These are phyloP conservation scores for Otolemur garnettii DNA, from an alignment of 2,113 vertebrate genomes.

Conservation along the genomic window DNA sequence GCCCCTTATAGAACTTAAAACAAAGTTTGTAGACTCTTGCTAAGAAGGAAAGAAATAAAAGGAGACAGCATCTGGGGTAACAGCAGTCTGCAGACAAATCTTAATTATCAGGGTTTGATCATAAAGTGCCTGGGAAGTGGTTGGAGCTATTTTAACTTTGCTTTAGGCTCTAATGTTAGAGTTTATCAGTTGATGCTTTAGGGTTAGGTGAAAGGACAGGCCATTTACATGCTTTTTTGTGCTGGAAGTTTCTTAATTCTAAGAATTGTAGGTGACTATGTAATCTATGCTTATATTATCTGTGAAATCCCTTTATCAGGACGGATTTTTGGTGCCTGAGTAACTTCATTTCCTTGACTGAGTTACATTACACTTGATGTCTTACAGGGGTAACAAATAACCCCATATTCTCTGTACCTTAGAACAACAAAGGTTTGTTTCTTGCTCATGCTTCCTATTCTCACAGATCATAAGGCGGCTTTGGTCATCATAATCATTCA, in stretches of 20 bases:
- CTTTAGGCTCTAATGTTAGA: slow-evolving; percentile 12
- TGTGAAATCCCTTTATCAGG: background rate
- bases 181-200: slow-evolving; percentile 48
- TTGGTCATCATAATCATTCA: background rate
- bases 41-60: slow-evolving; percentile 61
- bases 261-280: slow-evolving; percentile 18
- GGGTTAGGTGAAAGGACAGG: background rate
- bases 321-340: background rate
- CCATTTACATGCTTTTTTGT: background rate
- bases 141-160: background rate
- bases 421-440: background rate
- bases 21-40: slow-evolving; percentile 46
- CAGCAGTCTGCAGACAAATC: slow-evolving; percentile 2
- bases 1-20: slow-evolving; percentile 29
- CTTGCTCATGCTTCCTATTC: background rate
- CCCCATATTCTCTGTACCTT: background rate
- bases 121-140: background rate
- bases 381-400: background rate
- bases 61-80: background rate
- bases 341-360: background rate
- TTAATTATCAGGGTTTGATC: background rate
- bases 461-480: background rate
- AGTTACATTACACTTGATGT: background rate
- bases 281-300: background rate
- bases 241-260: slow-evolving; percentile 25